Evolutionary conservation across 2,113 vertebrate species (phyloP).

Genomic region (Pelusios castaneus): DNA sequence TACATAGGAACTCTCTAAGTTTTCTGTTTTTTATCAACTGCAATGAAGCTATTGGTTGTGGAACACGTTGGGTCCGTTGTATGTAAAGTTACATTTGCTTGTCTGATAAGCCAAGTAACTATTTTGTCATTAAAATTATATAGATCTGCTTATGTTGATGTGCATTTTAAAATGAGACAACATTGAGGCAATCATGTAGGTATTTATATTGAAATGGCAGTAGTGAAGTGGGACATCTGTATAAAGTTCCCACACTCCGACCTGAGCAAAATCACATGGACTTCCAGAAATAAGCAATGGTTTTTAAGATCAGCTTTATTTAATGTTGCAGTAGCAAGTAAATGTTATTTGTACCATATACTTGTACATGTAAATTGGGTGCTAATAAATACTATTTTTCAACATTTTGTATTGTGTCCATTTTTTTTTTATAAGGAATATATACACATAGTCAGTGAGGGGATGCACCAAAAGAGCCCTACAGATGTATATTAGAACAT

Average conservation of each 20-base stretch:
- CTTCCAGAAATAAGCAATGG: conserved; percentile 66
- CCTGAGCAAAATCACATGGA: conserved; percentile 68
- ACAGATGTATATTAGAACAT: background rate
- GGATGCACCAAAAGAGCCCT: background rate
- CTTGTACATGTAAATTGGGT: conserved; percentile 76
- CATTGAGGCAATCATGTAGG: conserved; percentile 37
- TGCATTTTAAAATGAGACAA: conserved; percentile 15
- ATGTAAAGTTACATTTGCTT: conserved; percentile 58
- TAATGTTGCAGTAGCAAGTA: conserved; percentile 71
- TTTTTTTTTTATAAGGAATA: background rate
- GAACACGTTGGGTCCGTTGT: conserved; percentile 43
- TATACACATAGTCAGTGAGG: background rate
- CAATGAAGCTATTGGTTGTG: conserved; percentile 40
- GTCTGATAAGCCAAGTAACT: conserved; percentile 45
- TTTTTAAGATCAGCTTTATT: conserved; percentile 75
- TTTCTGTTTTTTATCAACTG: conserved; percentile 42
- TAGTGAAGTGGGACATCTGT: conserved; percentile 56
- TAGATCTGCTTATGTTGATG: conserved; percentile 46
- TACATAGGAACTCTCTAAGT: conserved; percentile 14
- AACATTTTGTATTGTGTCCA: conserved; percentile 50
- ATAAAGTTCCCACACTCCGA: conserved; percentile 50
- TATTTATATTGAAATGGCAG: conserved; percentile 42
- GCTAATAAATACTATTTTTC: conserved; percentile 81
- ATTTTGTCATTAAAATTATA: conserved; percentile 44
- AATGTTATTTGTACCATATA: conserved; percentile 77